These are phyloP conservation scores for Mythimna lalbum DNA, from an alignment of 2,888 invertebrate species.

Conservation along the genomic window DNA sequence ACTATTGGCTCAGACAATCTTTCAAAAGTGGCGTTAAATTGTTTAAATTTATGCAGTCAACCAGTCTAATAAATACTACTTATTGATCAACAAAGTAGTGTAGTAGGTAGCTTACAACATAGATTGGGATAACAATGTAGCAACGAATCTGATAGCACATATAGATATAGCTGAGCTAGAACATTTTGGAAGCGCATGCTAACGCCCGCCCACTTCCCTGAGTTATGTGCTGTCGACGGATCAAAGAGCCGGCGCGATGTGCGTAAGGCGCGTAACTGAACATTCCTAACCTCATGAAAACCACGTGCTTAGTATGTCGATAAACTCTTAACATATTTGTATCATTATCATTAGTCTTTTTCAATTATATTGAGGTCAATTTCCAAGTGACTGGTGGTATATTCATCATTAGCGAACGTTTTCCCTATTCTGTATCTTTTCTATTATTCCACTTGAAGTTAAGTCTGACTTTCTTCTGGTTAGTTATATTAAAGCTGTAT, in stretches of 20 bases:
- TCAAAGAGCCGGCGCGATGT: slow-evolving; percentile 63
- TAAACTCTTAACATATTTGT: slow-evolving; percentile 42
- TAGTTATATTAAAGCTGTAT: too few species aligned
- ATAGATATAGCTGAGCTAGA: slow-evolving; percentile 33
- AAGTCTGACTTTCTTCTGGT: too few species aligned
- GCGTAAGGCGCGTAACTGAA: slow-evolving; percentile 66
- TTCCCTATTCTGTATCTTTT: too few species aligned
- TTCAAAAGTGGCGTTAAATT: too few species aligned
- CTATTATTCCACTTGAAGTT: too few species aligned
- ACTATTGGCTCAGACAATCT: background rate
- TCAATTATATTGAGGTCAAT: background rate
- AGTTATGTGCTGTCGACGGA: slow-evolving; percentile 67
- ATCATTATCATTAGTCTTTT: slow-evolving; percentile 5
- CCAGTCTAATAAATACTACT: background rate
- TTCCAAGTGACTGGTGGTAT: background rate
- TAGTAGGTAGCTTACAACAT: background rate
- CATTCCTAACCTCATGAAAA: slow-evolving; percentile 61
- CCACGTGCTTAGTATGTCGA: slow-evolving; percentile 62
- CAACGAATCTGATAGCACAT: slow-evolving; percentile 28
- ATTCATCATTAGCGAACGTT: too few species aligned
- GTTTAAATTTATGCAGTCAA: background rate
- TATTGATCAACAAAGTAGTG: background rate
- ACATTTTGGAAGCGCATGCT: slow-evolving; percentile 56
- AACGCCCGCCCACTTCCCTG: slow-evolving; percentile 61
- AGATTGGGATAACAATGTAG: slow-evolving; percentile 32